Conservation (phyloP, 2,888 invertebrate species). For the Xanthostigma xanthostigma region DNA sequence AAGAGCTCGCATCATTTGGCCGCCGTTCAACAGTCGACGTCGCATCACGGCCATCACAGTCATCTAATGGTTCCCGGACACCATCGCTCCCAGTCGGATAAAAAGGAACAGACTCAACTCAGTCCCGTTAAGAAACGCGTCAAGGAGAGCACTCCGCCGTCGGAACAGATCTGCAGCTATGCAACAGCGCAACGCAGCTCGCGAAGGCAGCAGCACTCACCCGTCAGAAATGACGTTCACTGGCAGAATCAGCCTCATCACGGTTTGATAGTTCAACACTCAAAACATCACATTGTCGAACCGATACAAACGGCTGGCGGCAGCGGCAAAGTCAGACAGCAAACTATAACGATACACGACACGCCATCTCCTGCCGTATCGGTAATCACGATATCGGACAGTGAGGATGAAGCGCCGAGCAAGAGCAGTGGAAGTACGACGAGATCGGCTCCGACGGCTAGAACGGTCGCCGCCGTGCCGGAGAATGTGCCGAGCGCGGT, state of each 20-base stretch:
- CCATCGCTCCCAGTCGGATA: constrained; percentile 40
- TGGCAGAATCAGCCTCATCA: constrained; percentile 8
- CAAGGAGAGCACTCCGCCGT: constrained; percentile 87
- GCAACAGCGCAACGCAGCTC: constrained; percentile 11
- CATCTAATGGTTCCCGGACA: constrained; percentile 23
- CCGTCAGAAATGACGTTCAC: constrained; percentile 17
- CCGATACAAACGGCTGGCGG: constrained; percentile 22
- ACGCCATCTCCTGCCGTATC: constrained; percentile 90
- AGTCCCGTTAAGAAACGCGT: constrained; percentile 96
- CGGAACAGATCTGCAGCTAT: constrained; percentile 23
- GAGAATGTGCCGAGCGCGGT: constrained; percentile 18
- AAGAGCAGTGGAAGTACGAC: constrained; percentile 28
- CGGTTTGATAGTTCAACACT: constrained; percentile 1
- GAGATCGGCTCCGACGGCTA: constrained; percentile 4
- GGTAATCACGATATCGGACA: constrained; percentile 90
- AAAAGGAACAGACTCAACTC: constrained; percentile 76
- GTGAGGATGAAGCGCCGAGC: constrained; percentile 68
- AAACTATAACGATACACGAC: constrained; percentile 88
- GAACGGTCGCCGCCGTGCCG: constrained; percentile 9
- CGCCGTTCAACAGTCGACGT: constrained; percentile 37
- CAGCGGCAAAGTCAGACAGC: constrained; percentile 39
- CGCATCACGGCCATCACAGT: constrained; percentile 35
- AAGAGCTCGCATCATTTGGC: constrained; percentile 45
- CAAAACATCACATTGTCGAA: not conserved
- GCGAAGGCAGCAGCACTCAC: constrained; percentile 22